Evolutionary conservation across 2,888 invertebrate species (phyloP), one percentile per base, ranked within the genome.

Genomic region (Trichopoda pennipes): DNA sequence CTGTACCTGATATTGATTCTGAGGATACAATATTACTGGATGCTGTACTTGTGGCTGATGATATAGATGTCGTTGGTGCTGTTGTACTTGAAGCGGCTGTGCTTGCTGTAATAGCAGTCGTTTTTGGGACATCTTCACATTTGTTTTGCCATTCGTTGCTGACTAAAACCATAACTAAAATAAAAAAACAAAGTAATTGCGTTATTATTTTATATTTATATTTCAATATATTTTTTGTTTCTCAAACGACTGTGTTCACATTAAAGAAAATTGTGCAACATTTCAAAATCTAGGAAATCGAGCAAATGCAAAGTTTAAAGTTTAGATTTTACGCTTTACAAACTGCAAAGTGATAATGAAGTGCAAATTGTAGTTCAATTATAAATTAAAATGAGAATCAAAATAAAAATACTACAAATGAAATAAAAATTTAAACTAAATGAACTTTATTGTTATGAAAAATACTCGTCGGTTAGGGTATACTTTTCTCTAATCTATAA

Each of bases 141-240:
- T 87, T 88, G 63, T 85, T 88, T 80, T 86, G 87, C 90, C 88
- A 88, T 88, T 90, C 90, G 86, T 87, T 90, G 85, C 88, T 89
- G 86, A 89, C 90, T 87, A 90, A 88, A 86, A 90, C 90, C 90
- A 90, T 90, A 87, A 87, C 90, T 90, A 81, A n/a, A 85, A 84
- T 61, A n/a, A n/a, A n/a, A n/a, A n/a, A n/a, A n/a, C n/a, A n/a
- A n/a, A 58, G 47, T 28, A 21, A 19, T 32, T 35, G 23, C 2
- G 28, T 68, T 38, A 44, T 44, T n/a, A 44, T 44, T 44, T 14
- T 44, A 16, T 38, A 38, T n/a, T n/a, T n/a, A n/a, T 2, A 38
- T 38, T 14, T 14, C 14, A 3, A 14, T 14, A 38, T 44, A 3
- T 44, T 16, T n/a, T 44, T 16, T 16, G 16, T 42, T 16, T 44